These are phyloP conservation scores for Fragum sueziense DNA, from an alignment of 2,888 invertebrate genomes.

Conservation along the genomic window DNA sequence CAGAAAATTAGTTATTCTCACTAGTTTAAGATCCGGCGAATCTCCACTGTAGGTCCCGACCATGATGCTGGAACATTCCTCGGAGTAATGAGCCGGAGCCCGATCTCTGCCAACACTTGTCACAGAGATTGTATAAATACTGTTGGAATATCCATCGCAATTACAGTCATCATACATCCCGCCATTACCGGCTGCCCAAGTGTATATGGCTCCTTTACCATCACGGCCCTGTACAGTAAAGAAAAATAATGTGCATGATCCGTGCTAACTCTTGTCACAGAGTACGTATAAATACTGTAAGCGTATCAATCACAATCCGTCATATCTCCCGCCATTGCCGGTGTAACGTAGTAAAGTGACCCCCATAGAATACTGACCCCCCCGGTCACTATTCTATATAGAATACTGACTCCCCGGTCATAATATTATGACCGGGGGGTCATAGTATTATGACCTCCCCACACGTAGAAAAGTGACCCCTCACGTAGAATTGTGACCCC, in stretches of 20 bases:
- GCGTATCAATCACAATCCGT: conserved; percentile 50
- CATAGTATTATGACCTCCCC: no score
- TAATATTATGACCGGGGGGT: no score
- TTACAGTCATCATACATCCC: conserved; percentile 51
- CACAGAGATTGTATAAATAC: conserved; percentile 53
- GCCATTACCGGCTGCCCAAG: conserved; percentile 55
- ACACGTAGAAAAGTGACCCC: no score
- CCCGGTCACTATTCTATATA: no score
- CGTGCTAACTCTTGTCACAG: conserved; percentile 39
- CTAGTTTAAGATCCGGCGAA: conserved; percentile 43
- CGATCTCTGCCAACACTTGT: conserved; percentile 42
- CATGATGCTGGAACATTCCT: conserved; percentile 43
- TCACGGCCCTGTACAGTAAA: conserved; percentile 33
- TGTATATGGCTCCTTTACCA: conserved; percentile 53
- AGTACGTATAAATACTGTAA: conserved; percentile 49
- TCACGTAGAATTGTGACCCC: no score
- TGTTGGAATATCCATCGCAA: conserved; percentile 47
- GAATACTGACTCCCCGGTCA: no score
- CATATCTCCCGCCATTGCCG: conserved; percentile 46
- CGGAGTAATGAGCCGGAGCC: conserved; percentile 41
- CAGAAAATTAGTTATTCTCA: no score
- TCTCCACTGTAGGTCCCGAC: conserved; percentile 56
- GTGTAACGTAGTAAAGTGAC: no score
- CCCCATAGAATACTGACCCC: no score
- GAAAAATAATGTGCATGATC: conserved; percentile 35